Conservation (phyloP, 2,797 vertebrate genomes). For the Heteromormyrus szaboi region DNA sequence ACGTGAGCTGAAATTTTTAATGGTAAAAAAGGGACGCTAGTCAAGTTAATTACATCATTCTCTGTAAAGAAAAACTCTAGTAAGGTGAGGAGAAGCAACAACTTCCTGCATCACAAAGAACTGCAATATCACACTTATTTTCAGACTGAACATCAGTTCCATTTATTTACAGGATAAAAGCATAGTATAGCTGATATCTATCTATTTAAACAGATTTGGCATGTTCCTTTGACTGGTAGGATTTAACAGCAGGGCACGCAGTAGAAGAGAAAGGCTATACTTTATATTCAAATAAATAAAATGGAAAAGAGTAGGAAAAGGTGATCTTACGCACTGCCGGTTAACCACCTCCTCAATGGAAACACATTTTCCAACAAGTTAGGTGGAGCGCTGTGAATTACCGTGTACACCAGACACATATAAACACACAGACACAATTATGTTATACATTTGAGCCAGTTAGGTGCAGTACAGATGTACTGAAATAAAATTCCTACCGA, state of each 20-base stretch:
- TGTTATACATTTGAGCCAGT: neutral
- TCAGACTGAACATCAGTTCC: neutral
- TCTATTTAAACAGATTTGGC: neutral
- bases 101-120: neutral
- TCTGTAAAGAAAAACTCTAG: neutral
- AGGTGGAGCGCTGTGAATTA: neutral
- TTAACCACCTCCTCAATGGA: neutral
- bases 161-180: neutral
- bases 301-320: neutral
- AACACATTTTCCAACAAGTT: neutral
- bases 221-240: neutral
- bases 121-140: neutral
- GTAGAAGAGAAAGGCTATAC: neutral
- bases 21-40: neutral
- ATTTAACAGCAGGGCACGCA: neutral
- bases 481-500: neutral
- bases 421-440: neutral
- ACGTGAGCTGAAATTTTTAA: neutral
- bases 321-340: neutral
- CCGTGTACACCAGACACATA: neutral
- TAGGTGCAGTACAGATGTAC: neutral
- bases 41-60: constrained; percentile 1
- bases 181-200: neutral
- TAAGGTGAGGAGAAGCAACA: neutral
- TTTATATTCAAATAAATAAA: neutral